A percentile compares a stretch with the other conserved stretches of the same genome.
Evolutionary conservation across 2,888 invertebrate species (phyloP).

Genomic region (Microchrysa polita): DNA sequence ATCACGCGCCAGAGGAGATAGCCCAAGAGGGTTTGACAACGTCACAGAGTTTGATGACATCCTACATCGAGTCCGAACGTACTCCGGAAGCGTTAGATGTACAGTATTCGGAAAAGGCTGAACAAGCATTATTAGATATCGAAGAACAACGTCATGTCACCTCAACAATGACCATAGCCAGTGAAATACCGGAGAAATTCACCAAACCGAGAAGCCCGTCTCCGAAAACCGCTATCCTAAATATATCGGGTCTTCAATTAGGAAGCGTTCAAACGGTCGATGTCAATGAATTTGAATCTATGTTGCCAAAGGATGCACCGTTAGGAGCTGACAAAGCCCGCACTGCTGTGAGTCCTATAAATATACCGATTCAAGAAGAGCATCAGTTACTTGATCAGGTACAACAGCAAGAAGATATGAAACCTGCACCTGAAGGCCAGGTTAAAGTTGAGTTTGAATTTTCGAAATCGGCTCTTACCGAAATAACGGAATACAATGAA

Average conservation of each 20-base stretch:
- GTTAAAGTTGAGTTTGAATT: constrained; percentile 68
- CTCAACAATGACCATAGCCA: constrained; percentile 68
- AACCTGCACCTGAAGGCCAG: constrained; percentile 62
- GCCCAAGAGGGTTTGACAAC: constrained; percentile 65
- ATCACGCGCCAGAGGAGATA: constrained; percentile 48
- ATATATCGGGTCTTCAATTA: constrained; percentile 68
- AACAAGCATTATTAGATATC: constrained; percentile 70
- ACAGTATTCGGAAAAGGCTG: constrained; percentile 65
- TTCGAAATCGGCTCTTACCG: constrained; percentile 70
- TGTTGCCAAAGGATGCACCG: constrained; percentile 66
- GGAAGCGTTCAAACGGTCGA: constrained; percentile 69
- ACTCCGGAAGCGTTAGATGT: constrained; percentile 70
- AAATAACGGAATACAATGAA: constrained; percentile 72
- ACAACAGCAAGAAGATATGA: constrained; percentile 46
- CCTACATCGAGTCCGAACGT: constrained; percentile 72
- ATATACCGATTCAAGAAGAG: constrained; percentile 71
- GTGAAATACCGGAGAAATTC: constrained; percentile 71
- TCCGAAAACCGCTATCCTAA: constrained; percentile 65
- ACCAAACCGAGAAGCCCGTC: constrained; percentile 63
- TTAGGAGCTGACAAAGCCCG: constrained; percentile 69
- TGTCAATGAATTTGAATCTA: constrained; percentile 75
- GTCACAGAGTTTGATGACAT: constrained; percentile 69
- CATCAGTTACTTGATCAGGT: constrained; percentile 68
- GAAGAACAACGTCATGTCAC: constrained; percentile 71
- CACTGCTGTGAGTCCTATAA: constrained; percentile 68